A percentile compares a stretch with the other conserved stretches of the same genome.
These are phyloP conservation scores for Caranx melampygus DNA, from an alignment of 2,113 vertebrate genomes.

Conservation along the genomic window DNA sequence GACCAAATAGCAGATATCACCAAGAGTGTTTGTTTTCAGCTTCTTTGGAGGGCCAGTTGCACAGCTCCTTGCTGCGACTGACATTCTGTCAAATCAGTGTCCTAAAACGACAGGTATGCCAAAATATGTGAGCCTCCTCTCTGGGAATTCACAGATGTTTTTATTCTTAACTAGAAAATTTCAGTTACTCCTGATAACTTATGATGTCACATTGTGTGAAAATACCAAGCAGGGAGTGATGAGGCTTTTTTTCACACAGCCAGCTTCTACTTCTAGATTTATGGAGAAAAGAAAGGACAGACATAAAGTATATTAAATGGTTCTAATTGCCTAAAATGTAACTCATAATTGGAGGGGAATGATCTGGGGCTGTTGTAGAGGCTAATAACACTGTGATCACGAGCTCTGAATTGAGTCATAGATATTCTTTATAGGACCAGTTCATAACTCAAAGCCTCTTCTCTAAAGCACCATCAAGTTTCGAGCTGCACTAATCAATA, in stretches of 20 bases:
- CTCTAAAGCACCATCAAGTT: neutral
- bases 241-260: neutral
- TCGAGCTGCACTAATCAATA: constrained; percentile 25
- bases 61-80: neutral
- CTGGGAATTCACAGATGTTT: neutral
- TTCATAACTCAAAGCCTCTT: constrained; percentile 14
- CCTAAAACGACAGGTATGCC: neutral
- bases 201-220: neutral
- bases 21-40: constrained; percentile 23
- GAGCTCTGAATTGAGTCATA: constrained; percentile 26
- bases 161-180: constrained; percentile 1
- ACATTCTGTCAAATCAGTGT: neutral
- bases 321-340: neutral
- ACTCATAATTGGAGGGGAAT: constrained; percentile 15
- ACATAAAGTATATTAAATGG: neutral
- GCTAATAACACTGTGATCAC: constrained; percentile 30
- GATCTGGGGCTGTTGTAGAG: constrained; percentile 12
- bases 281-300: neutral
- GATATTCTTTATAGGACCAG: constrained; percentile 31
- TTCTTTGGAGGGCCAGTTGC: neutral
- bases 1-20: constrained; percentile 31
- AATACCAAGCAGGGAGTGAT: neutral
- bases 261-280: neutral
- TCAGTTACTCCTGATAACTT: neutral
- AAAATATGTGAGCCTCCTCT: neutral